Evolutionary conservation across 1,140 invertebrate species (phyloP), one percentile per base, ranked within the genome.

Genomic region (Eriosoma lanigerum): DNA sequence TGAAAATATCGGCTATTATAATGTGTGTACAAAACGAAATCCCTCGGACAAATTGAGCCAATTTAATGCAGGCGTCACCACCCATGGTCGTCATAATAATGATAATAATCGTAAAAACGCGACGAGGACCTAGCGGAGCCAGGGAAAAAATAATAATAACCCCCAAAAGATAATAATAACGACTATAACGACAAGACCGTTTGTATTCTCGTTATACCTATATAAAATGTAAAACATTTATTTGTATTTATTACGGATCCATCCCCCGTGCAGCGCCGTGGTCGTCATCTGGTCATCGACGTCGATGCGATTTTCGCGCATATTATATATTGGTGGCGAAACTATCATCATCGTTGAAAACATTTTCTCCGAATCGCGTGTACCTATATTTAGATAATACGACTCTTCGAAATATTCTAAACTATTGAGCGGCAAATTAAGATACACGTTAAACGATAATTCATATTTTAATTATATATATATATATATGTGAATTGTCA

Each of bases 1-100:
- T 17, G 32, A 66, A 75, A 75, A 75, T 75, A 75, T 56, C 29
- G 29, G 19, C 72, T 32, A 44, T 75, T 56, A 75, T 50, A 24
- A 46, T 68, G n/a, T n/a, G n/a, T n/a, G n/a, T n/a, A n/a, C n/a
- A n/a, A n/a, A n/a, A n/a, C n/a, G n/a, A n/a, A n/a, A 38, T 46
- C 32, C 73, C 50, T 76, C 2, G 13, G 32, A 76, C n/a, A 76
- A 76, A 76, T 76, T 44, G 73, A 44, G 32, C 32, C 54, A 60
- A 76, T 76, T 76, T 44, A 24, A 56, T 54, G 50, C 52, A 76
- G 52, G 32, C 73, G 54, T 76, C n/a, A 21, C 52, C 13, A n/a
- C 54, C 8, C 24, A 13, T 13, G n/a, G 32, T 44, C n/a, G n/a
- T 38, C 15, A n/a, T 48, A 26, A 68, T n/a, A 21, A 38, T 48